Base-by-base conservation (phyloP, 2,113 vertebrate genomes). In the Pterocles gutturalis region DNA sequence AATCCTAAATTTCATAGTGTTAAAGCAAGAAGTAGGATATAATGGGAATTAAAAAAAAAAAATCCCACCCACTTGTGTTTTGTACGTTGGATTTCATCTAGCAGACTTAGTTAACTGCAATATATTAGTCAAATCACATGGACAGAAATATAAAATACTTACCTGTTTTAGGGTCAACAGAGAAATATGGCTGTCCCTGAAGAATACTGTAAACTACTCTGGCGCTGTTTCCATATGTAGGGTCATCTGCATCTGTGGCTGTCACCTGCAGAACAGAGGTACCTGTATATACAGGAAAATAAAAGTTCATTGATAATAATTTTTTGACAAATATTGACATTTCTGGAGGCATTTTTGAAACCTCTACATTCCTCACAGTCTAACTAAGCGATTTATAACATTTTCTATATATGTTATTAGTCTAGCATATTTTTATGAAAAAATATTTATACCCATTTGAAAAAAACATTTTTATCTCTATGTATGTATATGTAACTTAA, bases 171-270 rank as follows among this genome's bases (percentile, higher is more conserved):
- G 99, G 99, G 94, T 99, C 99, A 65, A 99, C 99, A 5, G 99
- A 99, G 97, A 99, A 99, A 97, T 99, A 99, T 81, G 99, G 99
- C 95, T 99, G 99, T 97, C 99, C 99, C 96, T 99, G 99, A 66
- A 99, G 99, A 96, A 99, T 99, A 77, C 99, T 99, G 97, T 99
- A 99, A 55, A 99, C 99, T 65, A 99, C 99, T 14, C 99, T 98
- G 45, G 99, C 99, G 4, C 99, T 99, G 95, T 99, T 99, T 95
- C 99, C 99, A 46, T 99, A 99, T 13, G 99, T 99, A 62, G 99
- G 99, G 73, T 99, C 99, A 84, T 99, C 99, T 2, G 99, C 99
- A 93, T 99, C 99, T 16, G 98, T 99, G 18, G 99, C 99, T 72
- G 99, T 99, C 80, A 99, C 99, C 98, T 99, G 99, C 67, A 99